Evolutionary conservation across 2,888 invertebrate genomes (phyloP), one percentile per base, ranked within the genome.

Genomic region (Minunthozetes semirufus): DNA sequence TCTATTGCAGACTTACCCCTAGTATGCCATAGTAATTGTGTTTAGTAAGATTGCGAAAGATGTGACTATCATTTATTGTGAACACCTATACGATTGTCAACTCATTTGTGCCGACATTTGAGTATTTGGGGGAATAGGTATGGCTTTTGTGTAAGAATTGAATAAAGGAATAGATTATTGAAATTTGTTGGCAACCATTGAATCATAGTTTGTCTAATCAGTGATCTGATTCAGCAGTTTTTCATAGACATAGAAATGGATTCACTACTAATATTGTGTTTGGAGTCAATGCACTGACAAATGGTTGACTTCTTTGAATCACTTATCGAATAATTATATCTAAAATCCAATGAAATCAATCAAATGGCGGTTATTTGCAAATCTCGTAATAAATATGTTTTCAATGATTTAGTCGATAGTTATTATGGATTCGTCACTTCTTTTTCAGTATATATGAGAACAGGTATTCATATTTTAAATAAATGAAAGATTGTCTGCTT

Each of bases 141-240:
- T 42, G 42, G 11, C 42, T 42, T 33, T 42, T 42, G 42, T 42
- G 19, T 53, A 19, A 8, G 53, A 53, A 5, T 17, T 66, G 15
- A 38, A 15, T 66, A n/a, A 66, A 11, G 63, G 29, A 29, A 38
- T 5, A 66, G 63, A 66, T 63, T 29, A 66, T 13, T 38, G 63
- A 33, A 66, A 68, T 33, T 33, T 33, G 33, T 33, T 42, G 11
- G 42, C 11, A 42, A 42, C 11, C 42, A 42, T 42, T 42, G 42
- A 70, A 13, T n/a, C 25, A 70, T 46, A 46, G 70, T 25, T 25
- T 70, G 70, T 70, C 70, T 70, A 70, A 70, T 70, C 70, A 70
- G 19, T 70, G 15, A 42, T 48, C 70, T 70, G 70, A 70, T 70
- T 70, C 70, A 70, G 70, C 70, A 70, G 8, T 46, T 68, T 70